Evolutionary conservation across 2,888 invertebrate genomes (phyloP), one percentile per base, ranked within the genome.

Genomic region (Panopea generosa): DNA sequence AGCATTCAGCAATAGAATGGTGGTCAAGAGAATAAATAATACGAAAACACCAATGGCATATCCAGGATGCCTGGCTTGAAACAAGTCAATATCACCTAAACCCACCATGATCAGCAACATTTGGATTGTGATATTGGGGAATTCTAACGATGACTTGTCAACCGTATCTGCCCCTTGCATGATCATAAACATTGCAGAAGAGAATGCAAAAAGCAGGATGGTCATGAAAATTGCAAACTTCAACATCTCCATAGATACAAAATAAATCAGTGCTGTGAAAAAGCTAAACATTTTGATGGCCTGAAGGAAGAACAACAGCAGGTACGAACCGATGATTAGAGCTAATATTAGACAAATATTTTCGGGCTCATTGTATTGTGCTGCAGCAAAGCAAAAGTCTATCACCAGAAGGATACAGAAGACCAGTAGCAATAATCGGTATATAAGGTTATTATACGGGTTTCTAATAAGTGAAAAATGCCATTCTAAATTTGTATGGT

Each of bases 1-100:
- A 18, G 70, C 70, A 49, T 50, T 62, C 18, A 56, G 55, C 14
- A 56, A 20, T 6, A 56, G 38, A 6, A 56, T 56, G 1, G 33
- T 56, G 18, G 33, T 56, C n/a, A 56, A n/a, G 4, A 56, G 55
- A 56, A 27, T 11, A 33, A 56, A 56, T 20, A 56, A 11, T n/a
- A 56, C 33, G n/a, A 56, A 56, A 11, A 56, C 27, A 3, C 16
- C n/a, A 3, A 56, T 38, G 22, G 55, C 27, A 1, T 33, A 6
- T 9, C 20, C 27, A 29, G 27, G 55, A 33, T 56, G 20, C 22
- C 27, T 20, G 18, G 55, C 55, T 1, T 56, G 20, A 11, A 56
- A 56, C 26, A 56, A 7, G 18, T 56, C 55, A 4, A 56, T 14
- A n/a, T 56, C 55, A 2, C 55, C 55, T 2, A 56, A 11, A 3